Conservation (phyloP, 2,797 vertebrate species). For the Neosilurus hyrtlii region DNA sequence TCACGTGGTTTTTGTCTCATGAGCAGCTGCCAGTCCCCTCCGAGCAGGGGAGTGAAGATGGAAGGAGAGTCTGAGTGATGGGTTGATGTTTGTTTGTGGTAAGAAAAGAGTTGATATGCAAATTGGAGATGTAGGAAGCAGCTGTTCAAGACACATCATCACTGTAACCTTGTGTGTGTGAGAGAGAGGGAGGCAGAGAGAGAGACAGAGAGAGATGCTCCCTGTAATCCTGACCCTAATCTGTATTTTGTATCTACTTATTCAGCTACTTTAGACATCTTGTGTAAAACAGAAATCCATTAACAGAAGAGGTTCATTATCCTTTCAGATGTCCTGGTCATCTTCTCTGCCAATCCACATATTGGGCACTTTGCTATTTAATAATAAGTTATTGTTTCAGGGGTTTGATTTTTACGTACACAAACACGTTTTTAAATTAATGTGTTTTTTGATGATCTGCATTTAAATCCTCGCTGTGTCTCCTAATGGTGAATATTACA, state of each 20-base stretch:
- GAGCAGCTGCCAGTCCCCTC: slow-evolving; percentile 60
- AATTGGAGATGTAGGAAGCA: slow-evolving; percentile 52
- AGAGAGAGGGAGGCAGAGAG: too few species aligned
- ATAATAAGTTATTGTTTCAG: background rate
- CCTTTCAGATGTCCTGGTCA: background rate
- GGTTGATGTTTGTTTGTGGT: background rate
- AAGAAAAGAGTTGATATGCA: slow-evolving; percentile 54
- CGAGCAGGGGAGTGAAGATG: slow-evolving; percentile 52
- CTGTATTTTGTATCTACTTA: background rate
- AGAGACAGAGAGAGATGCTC: background rate
- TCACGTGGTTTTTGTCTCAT: slow-evolving; percentile 27
- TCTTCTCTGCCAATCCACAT: background rate
- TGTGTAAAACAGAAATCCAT: background rate
- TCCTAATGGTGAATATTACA: background rate
- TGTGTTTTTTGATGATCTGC: background rate
- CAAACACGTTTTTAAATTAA: background rate
- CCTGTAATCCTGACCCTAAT: background rate
- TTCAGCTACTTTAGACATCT: background rate
- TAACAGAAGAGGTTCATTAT: background rate
- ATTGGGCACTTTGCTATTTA: background rate
- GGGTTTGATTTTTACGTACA: background rate
- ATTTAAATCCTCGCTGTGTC: background rate
- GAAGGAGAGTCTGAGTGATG: slow-evolving; percentile 30
- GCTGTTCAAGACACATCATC: slow-evolving; percentile 55
- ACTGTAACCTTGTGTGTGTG: slow-evolving; percentile 31